Base-by-base conservation (phyloP, 1,140 invertebrate species). In the Carcinoscorpius rotundicauda region DNA sequence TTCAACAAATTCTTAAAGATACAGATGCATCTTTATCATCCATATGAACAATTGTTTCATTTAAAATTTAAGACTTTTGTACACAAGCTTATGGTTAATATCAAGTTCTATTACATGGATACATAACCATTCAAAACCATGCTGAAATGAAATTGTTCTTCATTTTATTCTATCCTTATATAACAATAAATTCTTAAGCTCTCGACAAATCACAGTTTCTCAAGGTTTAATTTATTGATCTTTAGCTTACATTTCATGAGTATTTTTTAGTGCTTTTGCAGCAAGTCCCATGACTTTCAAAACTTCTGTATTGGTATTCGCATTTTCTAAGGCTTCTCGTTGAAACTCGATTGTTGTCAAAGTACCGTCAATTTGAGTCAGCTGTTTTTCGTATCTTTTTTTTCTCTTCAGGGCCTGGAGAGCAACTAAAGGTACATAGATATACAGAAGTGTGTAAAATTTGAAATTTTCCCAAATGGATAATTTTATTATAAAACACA, bases 271-370 rank as follows among this genome's bases (percentile, higher is more conserved):
- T 29, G 96, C 93, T 78, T 97, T 94, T 4, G 96, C 93, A 10
- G 97, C 94, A 75, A 87, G 84, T 72, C 89, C 89, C 94, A 99
- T 98, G 4, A 93, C 95, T 68, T 90, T 91, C 63, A 99, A 83
- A 8, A 99, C 95, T 71, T 96, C 92, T 63, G 95, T 96, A 77
- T 99, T 99, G 9, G 96, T 98, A 73, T 91, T 97, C n/a, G 97
- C 97, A 77, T 96, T 95, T 79, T 99, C 97, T 58, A 99, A 77
- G 50, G 96, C 93, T 77, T 98, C 94, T 71, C 95, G 79, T 78
- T 99, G 97, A 81, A 96, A 95, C 80, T 99, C 96, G 74, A 99
- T 95, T 52, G 97, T 99, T 52, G 93, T 95, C 60, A 99, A 80
- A 0, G 96, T 98, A 53, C 97, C 97, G 84, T 99, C 97, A 72